Percentiles rank a stretch among this genome's conserved stretches.
Evolutionary conservation across 2,797 vertebrate genomes (phyloP).

Genomic region (Cynopterus sphinx): DNA sequence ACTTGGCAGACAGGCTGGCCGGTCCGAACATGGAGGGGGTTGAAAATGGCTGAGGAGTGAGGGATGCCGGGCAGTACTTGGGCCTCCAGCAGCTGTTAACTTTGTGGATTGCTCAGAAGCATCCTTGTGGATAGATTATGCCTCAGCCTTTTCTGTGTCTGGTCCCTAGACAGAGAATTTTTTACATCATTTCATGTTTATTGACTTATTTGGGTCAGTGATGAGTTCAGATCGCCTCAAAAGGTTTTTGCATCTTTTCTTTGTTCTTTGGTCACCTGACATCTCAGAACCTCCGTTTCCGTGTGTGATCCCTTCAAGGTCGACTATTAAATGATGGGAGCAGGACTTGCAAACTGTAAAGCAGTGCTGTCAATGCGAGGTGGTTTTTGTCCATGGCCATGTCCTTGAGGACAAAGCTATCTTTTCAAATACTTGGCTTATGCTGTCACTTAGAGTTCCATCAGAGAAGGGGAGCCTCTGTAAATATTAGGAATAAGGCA

Average conservation of each 20-base stretch:
- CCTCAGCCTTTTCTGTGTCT: slow-evolving; percentile 24
- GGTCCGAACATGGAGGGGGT: not conserved
- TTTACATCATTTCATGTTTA: slow-evolving; percentile 36
- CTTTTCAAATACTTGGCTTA: not conserved
- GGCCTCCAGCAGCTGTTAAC: slow-evolving; percentile 61
- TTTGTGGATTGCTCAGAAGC: slow-evolving; percentile 55
- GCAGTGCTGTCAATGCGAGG: not conserved
- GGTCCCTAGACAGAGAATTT: not conserved
- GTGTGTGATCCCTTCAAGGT: slow-evolving; percentile 40
- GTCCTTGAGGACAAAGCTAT: not conserved
- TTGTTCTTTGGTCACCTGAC: not conserved
- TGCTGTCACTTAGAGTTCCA: not conserved
- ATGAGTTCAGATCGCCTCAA: not conserved
- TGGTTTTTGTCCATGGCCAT: slow-evolving; percentile 15
- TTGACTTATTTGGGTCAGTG: slow-evolving; percentile 53
- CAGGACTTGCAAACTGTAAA: not conserved
- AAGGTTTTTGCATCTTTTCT: slow-evolving; percentile 2
- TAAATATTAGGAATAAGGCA: not conserved
- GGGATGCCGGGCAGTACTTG: slow-evolving; percentile 31
- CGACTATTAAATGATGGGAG: not conserved
- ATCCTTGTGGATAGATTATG: slow-evolving; percentile 49
- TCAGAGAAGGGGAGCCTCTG: not conserved
- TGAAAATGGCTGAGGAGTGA: slow-evolving; percentile 45
- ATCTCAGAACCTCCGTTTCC: slow-evolving; percentile 59
- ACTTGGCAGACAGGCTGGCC: slow-evolving; percentile 53